These are phyloP conservation scores for Mastigias papua DNA, from an alignment of 30 jellyfish, hydroid and myxozoan species.

Conservation along the genomic window DNA sequence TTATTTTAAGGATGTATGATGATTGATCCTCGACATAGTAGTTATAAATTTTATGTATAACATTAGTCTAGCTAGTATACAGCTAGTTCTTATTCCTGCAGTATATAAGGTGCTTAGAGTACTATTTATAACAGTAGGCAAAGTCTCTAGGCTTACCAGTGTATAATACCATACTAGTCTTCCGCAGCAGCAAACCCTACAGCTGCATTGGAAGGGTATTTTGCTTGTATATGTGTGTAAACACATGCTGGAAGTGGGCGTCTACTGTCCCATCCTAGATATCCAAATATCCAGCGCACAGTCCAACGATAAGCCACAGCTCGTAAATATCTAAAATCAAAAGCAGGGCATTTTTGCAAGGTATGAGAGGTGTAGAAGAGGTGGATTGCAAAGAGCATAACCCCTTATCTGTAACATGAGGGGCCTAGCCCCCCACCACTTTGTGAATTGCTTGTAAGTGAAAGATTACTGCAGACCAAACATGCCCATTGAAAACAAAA, in stretches of 20 bases:
- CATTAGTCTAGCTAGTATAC: background rate
- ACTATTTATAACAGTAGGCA: background rate
- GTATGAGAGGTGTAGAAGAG: background rate
- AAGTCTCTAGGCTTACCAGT: background rate
- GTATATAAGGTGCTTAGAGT: background rate
- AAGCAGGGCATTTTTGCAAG: background rate
- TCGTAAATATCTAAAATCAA: slow-evolving; percentile 12
- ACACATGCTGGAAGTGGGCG: slow-evolving; percentile 50
- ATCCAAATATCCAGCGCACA: slow-evolving; percentile 34
- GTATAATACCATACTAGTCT: background rate
- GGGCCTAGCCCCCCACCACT: background rate
- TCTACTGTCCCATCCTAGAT: slow-evolving; percentile 40
- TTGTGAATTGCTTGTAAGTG: background rate
- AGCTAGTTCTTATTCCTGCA: background rate
- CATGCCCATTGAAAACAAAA: background rate
- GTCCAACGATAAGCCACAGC: slow-evolving; percentile 30
- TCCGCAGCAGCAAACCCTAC: slow-evolving; percentile 34
- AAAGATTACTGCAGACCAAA: background rate
- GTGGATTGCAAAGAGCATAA: background rate
- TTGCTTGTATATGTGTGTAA: slow-evolving; percentile 17
- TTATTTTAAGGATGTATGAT: background rate
- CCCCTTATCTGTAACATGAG: background rate
- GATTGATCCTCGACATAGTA: background rate
- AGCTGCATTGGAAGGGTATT: slow-evolving; percentile 17
- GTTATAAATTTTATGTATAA: background rate